Evolutionary conservation across 2,797 vertebrate species (phyloP).

Genomic region (Synanceia verrucosa): DNA sequence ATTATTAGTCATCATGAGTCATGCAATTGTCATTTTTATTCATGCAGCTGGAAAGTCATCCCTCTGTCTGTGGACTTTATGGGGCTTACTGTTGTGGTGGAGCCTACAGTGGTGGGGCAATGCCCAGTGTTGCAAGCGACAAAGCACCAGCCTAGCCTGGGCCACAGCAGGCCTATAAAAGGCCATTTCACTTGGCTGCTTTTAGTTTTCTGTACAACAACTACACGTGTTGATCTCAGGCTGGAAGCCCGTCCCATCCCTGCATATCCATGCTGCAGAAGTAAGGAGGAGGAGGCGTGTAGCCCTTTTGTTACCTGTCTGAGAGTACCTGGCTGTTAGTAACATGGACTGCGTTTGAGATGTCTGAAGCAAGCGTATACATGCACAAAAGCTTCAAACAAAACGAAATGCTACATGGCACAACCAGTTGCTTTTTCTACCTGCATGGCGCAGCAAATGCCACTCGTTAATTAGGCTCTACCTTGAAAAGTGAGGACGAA

Average conservation of each 20-base stretch:
- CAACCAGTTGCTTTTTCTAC: conserved; percentile 15
- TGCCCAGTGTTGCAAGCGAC: conserved; percentile 55
- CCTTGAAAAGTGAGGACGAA: conserved; percentile 67
- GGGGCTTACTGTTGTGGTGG: conserved; percentile 73
- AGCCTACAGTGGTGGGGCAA: conserved; percentile 58
- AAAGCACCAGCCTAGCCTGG: conserved; percentile 46
- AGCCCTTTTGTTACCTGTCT: conserved; percentile 82
- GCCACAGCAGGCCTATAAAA: conserved; percentile 73
- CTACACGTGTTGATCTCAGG: conserved; percentile 75
- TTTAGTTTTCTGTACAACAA: conserved; percentile 75
- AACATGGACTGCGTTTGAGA: conserved; percentile 68
- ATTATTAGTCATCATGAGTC: conserved; percentile 71
- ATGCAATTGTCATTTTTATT: conserved; percentile 41
- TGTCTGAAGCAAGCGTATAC: conserved; percentile 62
- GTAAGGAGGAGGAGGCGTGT: conserved; percentile 74
- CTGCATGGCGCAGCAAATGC: conserved; percentile 64
- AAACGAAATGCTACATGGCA: conserved; percentile 19
- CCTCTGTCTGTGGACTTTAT: conserved; percentile 57
- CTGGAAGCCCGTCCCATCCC: conserved; percentile 77
- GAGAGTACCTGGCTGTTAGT: conserved; percentile 74
- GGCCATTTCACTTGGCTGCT: conserved; percentile 52
- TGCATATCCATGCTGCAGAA: conserved; percentile 62
- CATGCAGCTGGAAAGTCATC: conserved; percentile 62
- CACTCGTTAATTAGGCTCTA: conserved; percentile 68
- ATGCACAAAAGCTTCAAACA: conserved; percentile 20